Base-by-base conservation (phyloP, 2,797 vertebrate species). In the Arnoldichthys spilopterus region DNA sequence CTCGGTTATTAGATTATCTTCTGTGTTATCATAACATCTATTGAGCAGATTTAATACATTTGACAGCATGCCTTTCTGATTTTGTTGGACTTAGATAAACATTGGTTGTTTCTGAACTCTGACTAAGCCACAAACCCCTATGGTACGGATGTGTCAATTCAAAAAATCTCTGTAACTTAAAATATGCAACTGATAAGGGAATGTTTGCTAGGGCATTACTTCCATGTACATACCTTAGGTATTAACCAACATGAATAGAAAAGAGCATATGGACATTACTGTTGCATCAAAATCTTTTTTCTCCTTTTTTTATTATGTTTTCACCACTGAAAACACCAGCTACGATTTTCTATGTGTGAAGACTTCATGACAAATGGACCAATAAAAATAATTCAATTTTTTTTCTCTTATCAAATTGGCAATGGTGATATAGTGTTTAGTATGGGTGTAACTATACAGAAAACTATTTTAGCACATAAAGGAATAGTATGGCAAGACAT, bases 1-100 rank as follows among this genome's bases (percentile, higher is more conserved):
- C 66, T 78, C 51, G 54, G 34, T 72, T 83, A 85, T 82, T 82
- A 54, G 40, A 84, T 82, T 85, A 82, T 56, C 56, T 67, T 54
- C 51, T 24, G 9, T 83, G 68, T 84, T 82, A 62, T 78, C 49
- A 71, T 82, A 83, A 77, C 30, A 58, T 37, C 45, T 53, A 54
- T 62, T 37, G 45, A 62, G 18, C 58, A 59, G 26, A 73, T 85
- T 81, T 70, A 83, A 82, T 78, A 85, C 74, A 79, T 15, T 13
- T 43, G 54, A 74, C 74, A 79, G 63, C 47, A 51, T 67, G 49
- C 79, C 67, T 72, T 58, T 74, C 61, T 61, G 51, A 63, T 62
- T 54, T 40, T 22, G 22, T 79, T 34, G 28, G 30, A 51, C 73
- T 47, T 72, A 58, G 37, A 74, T 32, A 78, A 71, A 69, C 51